Percentiles rank a stretch among this genome's conserved stretches.
These are phyloP conservation scores for Parambassis ranga DNA, from an alignment of 2,797 vertebrate species.

Conservation along the genomic window DNA sequence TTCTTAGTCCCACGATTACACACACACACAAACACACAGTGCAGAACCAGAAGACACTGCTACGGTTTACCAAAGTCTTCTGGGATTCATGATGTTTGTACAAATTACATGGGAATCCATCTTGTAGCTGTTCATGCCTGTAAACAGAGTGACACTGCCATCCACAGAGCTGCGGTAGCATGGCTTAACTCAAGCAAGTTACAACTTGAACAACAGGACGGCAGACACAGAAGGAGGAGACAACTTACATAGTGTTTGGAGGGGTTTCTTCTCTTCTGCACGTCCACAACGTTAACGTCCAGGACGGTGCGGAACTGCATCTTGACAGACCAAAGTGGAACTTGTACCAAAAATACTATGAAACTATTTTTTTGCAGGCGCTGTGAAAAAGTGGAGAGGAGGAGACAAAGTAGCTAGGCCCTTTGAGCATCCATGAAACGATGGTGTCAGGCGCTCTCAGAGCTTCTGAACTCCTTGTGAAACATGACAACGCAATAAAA, in stretches of 20 bases:
- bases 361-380: too few species aligned
- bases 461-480: constrained; percentile 38
- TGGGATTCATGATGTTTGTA: not conserved
- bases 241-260: constrained; percentile 94
- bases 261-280: constrained; percentile 91
- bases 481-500: constrained; percentile 63
- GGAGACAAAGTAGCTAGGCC: not conserved
- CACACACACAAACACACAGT: too few species aligned
- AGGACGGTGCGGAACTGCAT: constrained; percentile 89
- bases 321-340: constrained; percentile 40
- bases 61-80: not conserved
- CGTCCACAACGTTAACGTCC: constrained; percentile 91
- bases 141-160: not conserved
- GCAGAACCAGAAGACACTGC: not conserved
- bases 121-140: not conserved
- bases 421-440: constrained; percentile 29
- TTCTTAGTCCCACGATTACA: too few species aligned
- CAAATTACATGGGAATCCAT: not conserved
- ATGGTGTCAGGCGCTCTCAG: constrained; percentile 14
- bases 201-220: not conserved
- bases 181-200: not conserved
- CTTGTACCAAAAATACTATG: constrained; percentile 19
- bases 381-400: constrained; percentile 13
- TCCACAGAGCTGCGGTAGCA: not conserved
- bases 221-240: not conserved